These are phyloP conservation scores for Chaenocephalus aceratus DNA, from an alignment of 2,113 vertebrate species.

Conservation along the genomic window DNA sequence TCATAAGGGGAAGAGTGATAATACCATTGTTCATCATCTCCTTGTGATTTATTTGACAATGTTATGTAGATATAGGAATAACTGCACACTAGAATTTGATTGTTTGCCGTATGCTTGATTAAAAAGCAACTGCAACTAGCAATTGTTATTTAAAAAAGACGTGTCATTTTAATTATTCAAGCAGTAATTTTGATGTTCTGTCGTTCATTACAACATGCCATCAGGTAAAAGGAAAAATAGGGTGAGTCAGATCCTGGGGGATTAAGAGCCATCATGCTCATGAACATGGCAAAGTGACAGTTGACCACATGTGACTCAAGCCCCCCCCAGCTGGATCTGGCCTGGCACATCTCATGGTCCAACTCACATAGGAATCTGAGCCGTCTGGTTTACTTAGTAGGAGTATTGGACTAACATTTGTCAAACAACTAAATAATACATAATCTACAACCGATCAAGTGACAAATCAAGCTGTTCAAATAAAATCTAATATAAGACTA, in stretches of 20 bases:
- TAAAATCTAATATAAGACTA: no score
- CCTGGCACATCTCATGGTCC: slow-evolving; percentile 21
- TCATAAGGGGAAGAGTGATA: slow-evolving; percentile 14
- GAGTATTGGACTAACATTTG: not conserved
- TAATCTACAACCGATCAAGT: not conserved
- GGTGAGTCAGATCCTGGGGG: slow-evolving; percentile 31
- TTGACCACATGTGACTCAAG: slow-evolving; percentile 51
- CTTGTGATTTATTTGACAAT: not conserved
- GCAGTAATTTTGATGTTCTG: no score
- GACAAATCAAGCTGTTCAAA: not conserved
- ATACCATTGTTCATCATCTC: not conserved
- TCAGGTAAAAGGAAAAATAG: slow-evolving; percentile 14
- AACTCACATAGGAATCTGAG: slow-evolving; percentile 7
- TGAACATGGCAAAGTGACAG: slow-evolving; percentile 52
- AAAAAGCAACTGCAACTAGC: not conserved
- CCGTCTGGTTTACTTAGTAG: slow-evolving; percentile 11
- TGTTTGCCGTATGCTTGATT: not conserved
- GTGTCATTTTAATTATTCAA: no score
- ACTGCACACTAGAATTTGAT: not conserved
- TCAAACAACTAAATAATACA: not conserved
- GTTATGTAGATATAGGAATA: not conserved
- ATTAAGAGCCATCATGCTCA: slow-evolving; percentile 35
- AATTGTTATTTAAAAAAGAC: not conserved
- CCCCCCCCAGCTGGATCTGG: slow-evolving; percentile 41
- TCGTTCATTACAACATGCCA: not conserved